Base-by-base conservation (phyloP, 2,888 invertebrate species). In the Heliconius sara region DNA sequence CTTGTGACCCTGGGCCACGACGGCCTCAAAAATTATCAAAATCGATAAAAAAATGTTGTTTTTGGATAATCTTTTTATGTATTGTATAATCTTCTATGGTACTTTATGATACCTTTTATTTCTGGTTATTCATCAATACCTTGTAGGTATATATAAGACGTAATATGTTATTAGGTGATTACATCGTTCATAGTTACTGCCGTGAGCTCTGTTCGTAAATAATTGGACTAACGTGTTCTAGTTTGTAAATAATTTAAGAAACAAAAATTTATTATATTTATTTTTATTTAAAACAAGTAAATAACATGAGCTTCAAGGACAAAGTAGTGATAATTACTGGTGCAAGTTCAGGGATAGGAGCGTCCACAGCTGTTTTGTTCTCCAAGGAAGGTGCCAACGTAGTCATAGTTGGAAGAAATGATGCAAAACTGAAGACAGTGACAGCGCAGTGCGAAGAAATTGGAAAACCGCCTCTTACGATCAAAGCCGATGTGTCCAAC, bases 261-360 rank as follows among this genome's bases (percentile, higher is more conserved):
- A 68, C 4, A n/a, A 2, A 68, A n/a, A 25, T 39, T 39, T 2
- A 9, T 9, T 10, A 2, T 39, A 39, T 66, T 66, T 66, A 19
- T 7, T 12, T 66, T 66, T 66, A 68, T n/a, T 13, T 9, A 16
- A 27, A 27, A 16, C 6, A 2, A 47, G 1, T 25, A 43, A 43
- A 70, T 22, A 72, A 72, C 16, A 90, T 92, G 89, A 88, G 90
- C 85, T 92, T 92, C 70, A 83, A 83, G 3, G 83, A 86, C 19
- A 91, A 90, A 87, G 88, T 90, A 0, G 89, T 92, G 0, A 85
- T 93, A 19, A 87, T 93, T 0, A 92, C 91, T 0, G 93, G 92
- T 2, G 89, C 91, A 0, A 92, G 92, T 81, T 91, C 92, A 9
- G 91, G 91, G 0, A 91, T 92, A 3, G 91, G 92, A 13, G 90